Evolutionary conservation across 2,113 vertebrate species (phyloP), one percentile per base, ranked within the genome.

Genomic region (Lagenorhynchus albirostris): DNA sequence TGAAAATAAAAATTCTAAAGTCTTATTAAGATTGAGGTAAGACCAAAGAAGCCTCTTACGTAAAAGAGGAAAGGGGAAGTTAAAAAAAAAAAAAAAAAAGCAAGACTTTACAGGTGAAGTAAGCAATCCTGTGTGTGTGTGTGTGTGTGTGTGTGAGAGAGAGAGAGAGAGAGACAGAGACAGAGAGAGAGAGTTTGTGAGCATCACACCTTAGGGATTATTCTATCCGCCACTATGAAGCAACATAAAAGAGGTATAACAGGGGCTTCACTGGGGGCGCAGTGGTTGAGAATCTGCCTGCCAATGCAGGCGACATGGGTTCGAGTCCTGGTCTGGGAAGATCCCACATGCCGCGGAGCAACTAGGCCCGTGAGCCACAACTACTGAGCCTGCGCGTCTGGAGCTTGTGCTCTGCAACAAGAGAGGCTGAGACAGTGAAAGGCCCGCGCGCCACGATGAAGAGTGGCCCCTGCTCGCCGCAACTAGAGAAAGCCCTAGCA

Each of bases 361-460:
- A 50, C 50, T 50, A 50, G 50, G 50, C 50, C 50, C 3, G 13
- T 50, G 50, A 50, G 13, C 50, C 50, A 50, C 50, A 50, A 50
- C 12, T 50, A 50, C 47, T 50, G 50, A 50, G 50, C 13, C 50
- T 50, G 50, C 13, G 3, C 13, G 13, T 50, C 50, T 50, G 50
- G 50, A 50, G 50, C 50, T 50, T 50, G 13, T 50, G 13, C 50
- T 14, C 50, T 0, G 13, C 50, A 50, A 50, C 50, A 50, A 50
- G 50, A 50, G 50, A 14, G 50, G 50, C 50, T 3, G 3, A 3
- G 13, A 50, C 50, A 50, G 50, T 50, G 50, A 50, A 13, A 50
- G 50, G 50, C 13, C 50, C 1, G 50, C 13, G 0, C 50, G 3
- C 50, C 50, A 0, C 12, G 0, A 47, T 47, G 47, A 47, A 47